Percentiles rank a stretch among this genome's conserved stretches.
Evolutionary conservation across 2,113 vertebrate genomes (phyloP).

Genomic region (Okapia johnstoni): DNA sequence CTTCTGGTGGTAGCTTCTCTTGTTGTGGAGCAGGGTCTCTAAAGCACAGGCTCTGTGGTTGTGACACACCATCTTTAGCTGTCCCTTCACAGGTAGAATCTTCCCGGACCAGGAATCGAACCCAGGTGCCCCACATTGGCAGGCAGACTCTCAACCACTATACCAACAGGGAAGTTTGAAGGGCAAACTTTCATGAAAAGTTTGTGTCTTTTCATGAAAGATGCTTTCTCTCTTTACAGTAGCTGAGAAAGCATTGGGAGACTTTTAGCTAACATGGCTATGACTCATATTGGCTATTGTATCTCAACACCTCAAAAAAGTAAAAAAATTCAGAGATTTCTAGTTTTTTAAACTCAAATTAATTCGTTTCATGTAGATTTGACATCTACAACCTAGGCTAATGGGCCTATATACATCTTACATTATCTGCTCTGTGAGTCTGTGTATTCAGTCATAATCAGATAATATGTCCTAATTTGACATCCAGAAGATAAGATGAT

Average conservation of each 20-base stretch:
- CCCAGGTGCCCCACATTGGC: background rate
- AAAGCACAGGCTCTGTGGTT: background rate
- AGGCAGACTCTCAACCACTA: background rate
- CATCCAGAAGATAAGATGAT: background rate
- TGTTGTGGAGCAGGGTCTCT: background rate
- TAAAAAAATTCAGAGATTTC: background rate
- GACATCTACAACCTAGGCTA: background rate
- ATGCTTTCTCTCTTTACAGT: background rate
- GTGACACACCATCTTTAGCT: background rate
- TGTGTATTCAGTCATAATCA: background rate
- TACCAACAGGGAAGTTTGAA: background rate
- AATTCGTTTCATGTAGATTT: background rate
- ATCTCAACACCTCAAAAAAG: background rate
- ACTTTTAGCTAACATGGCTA: background rate
- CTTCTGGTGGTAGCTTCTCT: background rate
- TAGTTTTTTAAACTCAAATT: background rate
- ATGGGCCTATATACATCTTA: background rate
- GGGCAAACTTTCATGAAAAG: background rate
- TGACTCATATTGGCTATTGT: background rate
- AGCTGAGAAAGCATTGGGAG: background rate
- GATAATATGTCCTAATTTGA: background rate
- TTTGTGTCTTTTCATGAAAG: background rate
- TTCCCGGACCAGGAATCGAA: background rate
- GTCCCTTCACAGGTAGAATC: background rate
- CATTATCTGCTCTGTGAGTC: background rate